Conservation (phyloP, 2,113 vertebrate species). For the Chroicocephalus ridibundus region DNA sequence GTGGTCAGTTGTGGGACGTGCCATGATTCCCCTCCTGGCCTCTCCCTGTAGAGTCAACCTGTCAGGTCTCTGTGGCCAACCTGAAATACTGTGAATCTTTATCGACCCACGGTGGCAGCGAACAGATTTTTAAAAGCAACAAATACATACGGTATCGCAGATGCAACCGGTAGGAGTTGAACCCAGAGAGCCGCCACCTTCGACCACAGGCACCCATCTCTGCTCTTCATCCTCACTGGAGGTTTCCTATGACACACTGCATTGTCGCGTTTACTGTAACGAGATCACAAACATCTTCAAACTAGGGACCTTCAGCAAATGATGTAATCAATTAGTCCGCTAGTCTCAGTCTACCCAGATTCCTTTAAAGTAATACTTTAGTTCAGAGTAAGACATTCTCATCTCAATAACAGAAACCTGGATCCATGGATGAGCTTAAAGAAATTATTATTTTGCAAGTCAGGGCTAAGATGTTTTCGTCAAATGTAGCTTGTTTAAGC, state of each 20-base stretch:
- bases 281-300: background rate
- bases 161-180: background rate
- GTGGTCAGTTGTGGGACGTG: fast-evolving
- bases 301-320: background rate
- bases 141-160: fast-evolving
- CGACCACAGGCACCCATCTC: background rate
- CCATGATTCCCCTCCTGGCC: background rate
- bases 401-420: background rate
- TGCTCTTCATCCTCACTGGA: background rate
- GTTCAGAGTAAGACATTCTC: background rate
- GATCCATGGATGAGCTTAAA: background rate
- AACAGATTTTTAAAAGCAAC: background rate
- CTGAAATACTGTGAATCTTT: background rate
- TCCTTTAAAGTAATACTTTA: background rate
- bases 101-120: background rate
- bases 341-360: background rate
- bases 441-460: background rate
- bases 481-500: background rate
- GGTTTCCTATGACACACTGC: background rate
- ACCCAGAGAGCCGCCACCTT: background rate
- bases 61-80: background rate
- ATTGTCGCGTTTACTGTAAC: fast-evolving
- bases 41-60: background rate
- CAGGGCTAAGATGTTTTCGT: background rate
- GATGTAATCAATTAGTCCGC: background rate